phyloP scores from a whole-genome alignment of 2,888 invertebrate genomes.

The Carabus problematicus region DNA sequence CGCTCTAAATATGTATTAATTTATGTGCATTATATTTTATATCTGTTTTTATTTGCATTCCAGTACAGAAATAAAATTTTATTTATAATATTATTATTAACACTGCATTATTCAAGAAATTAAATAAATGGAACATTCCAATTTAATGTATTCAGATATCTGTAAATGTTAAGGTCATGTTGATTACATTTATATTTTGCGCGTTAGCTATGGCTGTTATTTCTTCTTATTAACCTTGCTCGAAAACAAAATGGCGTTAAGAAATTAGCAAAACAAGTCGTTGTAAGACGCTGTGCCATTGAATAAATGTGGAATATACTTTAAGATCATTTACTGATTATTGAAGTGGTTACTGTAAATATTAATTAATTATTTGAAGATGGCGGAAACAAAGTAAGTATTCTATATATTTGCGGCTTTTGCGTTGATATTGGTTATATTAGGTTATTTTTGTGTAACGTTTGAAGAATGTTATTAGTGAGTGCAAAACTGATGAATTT shows the following conservation, averaged over 20 bases:
- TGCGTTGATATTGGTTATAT: neutral
- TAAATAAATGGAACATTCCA: no score
- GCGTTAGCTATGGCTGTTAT: neutral
- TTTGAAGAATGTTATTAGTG: slow-evolving; percentile 4
- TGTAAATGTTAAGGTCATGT: no score
- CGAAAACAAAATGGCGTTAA: slow-evolving; percentile 35
- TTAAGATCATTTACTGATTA: neutral
- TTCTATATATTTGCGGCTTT: neutral
- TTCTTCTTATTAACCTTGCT: slow-evolving; percentile 28
- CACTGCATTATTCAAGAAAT: no score
- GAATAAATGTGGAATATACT: slow-evolving; percentile 19
- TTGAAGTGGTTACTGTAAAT: slow-evolving; percentile 23
- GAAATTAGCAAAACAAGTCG: slow-evolving; percentile 37
- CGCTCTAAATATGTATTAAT: slow-evolving; percentile 16
- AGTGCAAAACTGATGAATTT: slow-evolving; percentile 21
- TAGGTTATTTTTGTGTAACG: slow-evolving; percentile 22
- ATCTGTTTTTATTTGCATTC: neutral
- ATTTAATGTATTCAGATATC: no score
- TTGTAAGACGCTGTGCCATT: slow-evolving; percentile 25
- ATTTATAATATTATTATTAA: no score
- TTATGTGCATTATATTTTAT: neutral
- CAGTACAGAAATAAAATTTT: neutral
- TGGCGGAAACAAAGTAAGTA: slow-evolving; percentile 39
- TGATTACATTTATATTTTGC: neutral
- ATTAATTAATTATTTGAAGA: slow-evolving; percentile 21